Percentiles rank a stretch among this genome's conserved stretches.
Evolutionary conservation across 2,797 vertebrate species (phyloP).

Genomic region (Stomatorhinus walkeri): DNA sequence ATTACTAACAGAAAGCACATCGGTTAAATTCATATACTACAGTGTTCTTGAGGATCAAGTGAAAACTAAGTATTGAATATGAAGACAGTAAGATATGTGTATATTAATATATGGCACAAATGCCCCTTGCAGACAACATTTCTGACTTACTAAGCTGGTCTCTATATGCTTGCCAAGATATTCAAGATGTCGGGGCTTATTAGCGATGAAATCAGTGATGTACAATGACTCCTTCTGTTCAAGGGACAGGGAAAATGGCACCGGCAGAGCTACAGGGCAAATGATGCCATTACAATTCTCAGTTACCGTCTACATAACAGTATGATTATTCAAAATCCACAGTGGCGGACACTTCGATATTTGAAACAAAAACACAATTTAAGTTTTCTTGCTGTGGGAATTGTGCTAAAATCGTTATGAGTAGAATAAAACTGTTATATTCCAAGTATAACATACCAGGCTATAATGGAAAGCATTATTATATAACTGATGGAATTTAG

Average conservation of each 20-base stretch:
- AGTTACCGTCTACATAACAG: not conserved
- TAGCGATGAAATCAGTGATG: not conserved
- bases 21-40: not conserved
- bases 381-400: slow-evolving; percentile 4
- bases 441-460: not conserved
- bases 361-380: slow-evolving; percentile 1
- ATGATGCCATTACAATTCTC: not conserved
- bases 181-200: slow-evolving; percentile 7
- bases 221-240: slow-evolving; percentile 10
- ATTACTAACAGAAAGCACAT: not conserved
- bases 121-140: not conserved
- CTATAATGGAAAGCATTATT: not conserved
- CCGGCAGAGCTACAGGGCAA: not conserved
- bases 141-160: not conserved
- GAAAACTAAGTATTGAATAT: not conserved
- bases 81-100: not conserved
- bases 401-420: not conserved
- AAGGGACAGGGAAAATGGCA: not conserved
- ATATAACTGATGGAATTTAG: not conserved
- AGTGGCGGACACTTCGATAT: not conserved
- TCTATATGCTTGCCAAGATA: not conserved
- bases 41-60: not conserved
- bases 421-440: not conserved
- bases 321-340: not conserved
- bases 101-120: not conserved